Evolutionary conservation across 2,113 vertebrate genomes (phyloP).

Genomic region (Limanda limanda): DNA sequence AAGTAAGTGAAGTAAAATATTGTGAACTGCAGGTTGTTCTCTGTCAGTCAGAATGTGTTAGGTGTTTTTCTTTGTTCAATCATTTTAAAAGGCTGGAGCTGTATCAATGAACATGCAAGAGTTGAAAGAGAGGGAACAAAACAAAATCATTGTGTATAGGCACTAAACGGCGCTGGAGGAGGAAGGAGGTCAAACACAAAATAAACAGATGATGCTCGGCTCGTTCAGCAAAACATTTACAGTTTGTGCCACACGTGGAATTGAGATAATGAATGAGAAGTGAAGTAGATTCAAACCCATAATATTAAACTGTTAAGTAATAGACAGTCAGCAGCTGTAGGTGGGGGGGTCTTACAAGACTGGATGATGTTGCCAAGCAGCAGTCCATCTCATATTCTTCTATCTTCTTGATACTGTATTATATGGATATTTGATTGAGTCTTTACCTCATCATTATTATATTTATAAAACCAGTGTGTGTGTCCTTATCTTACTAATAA

Average conservation of each 20-base stretch:
- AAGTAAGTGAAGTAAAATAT: neutral
- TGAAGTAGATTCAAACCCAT: neutral
- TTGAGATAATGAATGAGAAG: neutral
- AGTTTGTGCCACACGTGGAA: neutral
- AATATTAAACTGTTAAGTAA: neutral
- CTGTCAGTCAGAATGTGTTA: neutral
- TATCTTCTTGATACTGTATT: neutral
- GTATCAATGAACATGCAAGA: too few relatives aligned
- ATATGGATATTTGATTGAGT: too few relatives aligned
- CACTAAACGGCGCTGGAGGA: neutral
- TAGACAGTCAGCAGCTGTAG: neutral
- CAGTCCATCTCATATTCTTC: neutral
- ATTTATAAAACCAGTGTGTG: neutral
- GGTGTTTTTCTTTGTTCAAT: neutral
- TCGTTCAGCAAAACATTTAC: neutral
- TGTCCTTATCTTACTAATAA: neutral
- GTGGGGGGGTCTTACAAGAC: neutral
- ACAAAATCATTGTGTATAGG: neutral
- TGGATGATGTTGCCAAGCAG: neutral
- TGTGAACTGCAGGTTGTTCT: neutral
- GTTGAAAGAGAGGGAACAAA: too few relatives aligned
- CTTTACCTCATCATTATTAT: neutral
- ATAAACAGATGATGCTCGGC: conserved; percentile 2
- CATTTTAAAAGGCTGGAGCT: too few relatives aligned
- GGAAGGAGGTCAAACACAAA: conserved; percentile 11